Evolutionary conservation across 2,888 invertebrate species (phyloP).

Genomic region (Deroplatys truncata): DNA sequence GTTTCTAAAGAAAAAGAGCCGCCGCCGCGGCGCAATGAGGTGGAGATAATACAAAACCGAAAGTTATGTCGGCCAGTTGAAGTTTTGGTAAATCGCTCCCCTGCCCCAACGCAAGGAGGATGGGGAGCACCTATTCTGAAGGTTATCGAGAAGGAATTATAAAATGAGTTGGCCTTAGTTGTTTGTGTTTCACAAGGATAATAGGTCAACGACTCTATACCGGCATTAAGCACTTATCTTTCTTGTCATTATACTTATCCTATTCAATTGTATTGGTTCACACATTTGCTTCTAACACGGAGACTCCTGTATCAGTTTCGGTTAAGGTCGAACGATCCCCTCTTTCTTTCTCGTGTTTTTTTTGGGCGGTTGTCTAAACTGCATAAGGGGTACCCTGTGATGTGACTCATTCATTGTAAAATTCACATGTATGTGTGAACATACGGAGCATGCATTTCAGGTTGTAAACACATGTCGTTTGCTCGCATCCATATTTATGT

Average conservation of each 20-base stretch:
- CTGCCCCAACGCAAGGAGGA: not conserved
- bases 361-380: too few species aligned
- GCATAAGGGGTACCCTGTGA: too few species aligned
- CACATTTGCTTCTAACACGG: not conserved
- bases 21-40: not conserved
- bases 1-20: slow-evolving; percentile 19
- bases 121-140: too few species aligned
- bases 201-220: not conserved
- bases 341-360: too few species aligned
- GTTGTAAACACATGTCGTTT: too few species aligned
- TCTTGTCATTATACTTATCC: not conserved
- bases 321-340: not conserved
- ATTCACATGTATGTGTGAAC: too few species aligned
- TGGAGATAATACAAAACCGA: slow-evolving; percentile 11
- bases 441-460: too few species aligned
- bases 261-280: not conserved
- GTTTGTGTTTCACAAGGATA: not conserved
- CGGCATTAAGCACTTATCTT: not conserved
- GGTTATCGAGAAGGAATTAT: too few species aligned
- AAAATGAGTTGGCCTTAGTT: not conserved
- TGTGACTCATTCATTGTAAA: too few species aligned
- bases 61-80: slow-evolving; percentile 3
- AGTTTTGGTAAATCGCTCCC: not conserved
- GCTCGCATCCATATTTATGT: too few species aligned
- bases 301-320: not conserved